These are phyloP conservation scores for Apocheima hispidaria DNA, from an alignment of 2,888 invertebrate species.

Conservation along the genomic window DNA sequence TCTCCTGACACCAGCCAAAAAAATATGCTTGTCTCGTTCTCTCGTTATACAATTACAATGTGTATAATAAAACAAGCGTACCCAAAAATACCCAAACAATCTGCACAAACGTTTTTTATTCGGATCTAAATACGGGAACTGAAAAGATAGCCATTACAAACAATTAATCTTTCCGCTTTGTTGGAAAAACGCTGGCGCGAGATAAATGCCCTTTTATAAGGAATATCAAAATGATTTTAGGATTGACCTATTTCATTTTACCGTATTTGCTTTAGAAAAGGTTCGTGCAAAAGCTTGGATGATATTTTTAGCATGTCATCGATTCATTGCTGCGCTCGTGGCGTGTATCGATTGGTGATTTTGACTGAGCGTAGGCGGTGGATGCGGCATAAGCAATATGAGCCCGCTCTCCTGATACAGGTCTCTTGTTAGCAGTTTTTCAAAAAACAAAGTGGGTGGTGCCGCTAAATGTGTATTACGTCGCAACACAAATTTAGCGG, in stretches of 20 bases:
- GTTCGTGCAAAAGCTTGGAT: not conserved
- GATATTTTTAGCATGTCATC: too few species aligned
- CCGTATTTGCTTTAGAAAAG: conserved; percentile 1
- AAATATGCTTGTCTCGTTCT: too few species aligned
- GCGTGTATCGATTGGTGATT: too few species aligned
- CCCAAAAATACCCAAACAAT: conserved; percentile 21
- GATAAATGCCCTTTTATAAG: conserved; percentile 36
- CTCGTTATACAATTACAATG: not conserved
- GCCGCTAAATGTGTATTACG: too few species aligned
- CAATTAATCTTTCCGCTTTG: conserved; percentile 44
- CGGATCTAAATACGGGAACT: conserved; percentile 23
- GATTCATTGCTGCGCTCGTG: too few species aligned
- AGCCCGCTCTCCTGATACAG: too few species aligned
- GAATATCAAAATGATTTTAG: conserved; percentile 33
- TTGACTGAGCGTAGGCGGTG: too few species aligned
- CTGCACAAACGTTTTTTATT: conserved; percentile 25
- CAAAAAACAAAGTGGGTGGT: too few species aligned
- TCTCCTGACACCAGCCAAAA: too few species aligned
- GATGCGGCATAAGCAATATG: too few species aligned
- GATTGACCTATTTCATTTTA: conserved; percentile 30
- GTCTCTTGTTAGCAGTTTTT: too few species aligned
- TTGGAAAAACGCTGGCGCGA: conserved; percentile 35
- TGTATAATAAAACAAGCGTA: conserved; percentile 15
- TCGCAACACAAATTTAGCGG: too few species aligned
- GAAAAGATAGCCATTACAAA: conserved; percentile 36